Base-by-base conservation (phyloP, 2,113 vertebrate species). In the Petaurus breviceps region DNA sequence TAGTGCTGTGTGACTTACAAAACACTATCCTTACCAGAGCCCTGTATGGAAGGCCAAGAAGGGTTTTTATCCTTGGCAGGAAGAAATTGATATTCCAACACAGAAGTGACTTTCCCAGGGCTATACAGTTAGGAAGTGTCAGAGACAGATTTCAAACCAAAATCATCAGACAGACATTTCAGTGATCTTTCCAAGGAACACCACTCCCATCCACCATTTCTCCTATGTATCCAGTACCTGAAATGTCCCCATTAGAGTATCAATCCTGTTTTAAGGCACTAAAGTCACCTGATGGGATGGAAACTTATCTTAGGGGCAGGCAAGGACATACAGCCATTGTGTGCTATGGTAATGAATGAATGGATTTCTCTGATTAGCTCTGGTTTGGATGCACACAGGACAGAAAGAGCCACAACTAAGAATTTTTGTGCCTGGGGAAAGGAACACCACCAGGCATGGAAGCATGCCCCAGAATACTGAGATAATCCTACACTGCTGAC, bases 141-240 rank as follows among this genome's bases (percentile, higher is more conserved):
- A 91, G 43, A 97, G 84, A 95, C 26, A 93, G 68, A 24, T 93
- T 93, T 94, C 49, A 91, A 95, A 95, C 95, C 95, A 8, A 94
- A 94, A 25, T 92, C 54, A 37, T 37, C 3, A 37, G 61, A 37
- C 28, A 68, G 31, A 68, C 31, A 68, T 68, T 68, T n/a, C 31
- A 68, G 61, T 14, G 31, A 4, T 68, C 31, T 68, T 37, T 68
- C 55, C 53, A 54, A 52, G 52, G 52, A 52, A 22, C 52, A 52
- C 22, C 23, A 24, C 53, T 54, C 53, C 53, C 54, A 26, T 25
- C 25, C 11, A 61, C 57, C 26, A 61, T 3, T 37, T 61, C 61
- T 55, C 25, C 8, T 68, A 68, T 37, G 12, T 68, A 37, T 68
- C 12, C 61, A 37, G 61, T 68, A 12, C 12, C 31, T 16, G 4